Base-by-base conservation (phyloP, 2,113 vertebrate species). In the Cavia aperea region DNA sequence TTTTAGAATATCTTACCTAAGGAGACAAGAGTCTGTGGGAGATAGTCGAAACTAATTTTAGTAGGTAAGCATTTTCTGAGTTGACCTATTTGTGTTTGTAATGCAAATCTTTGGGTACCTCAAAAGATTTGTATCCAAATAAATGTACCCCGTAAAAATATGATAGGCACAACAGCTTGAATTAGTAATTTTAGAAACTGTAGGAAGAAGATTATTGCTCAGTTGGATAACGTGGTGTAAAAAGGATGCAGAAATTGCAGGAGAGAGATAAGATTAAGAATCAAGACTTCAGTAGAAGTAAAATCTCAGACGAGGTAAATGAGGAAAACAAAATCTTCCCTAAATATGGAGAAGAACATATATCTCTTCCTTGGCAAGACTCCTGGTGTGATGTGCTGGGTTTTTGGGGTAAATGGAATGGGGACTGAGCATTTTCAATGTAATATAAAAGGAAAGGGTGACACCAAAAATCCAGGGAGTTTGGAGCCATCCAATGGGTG, bases 1-100 rank as follows among this genome's bases (percentile, higher is more conserved):
- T 51, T 96, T 93, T 77, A 87, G 39, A 93, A 62, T 94, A 72
- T 66, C 46, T 90, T 85, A 13, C 78, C 62, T 93, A 81, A 43
- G n/a, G 60, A 92, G 33, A 86, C 8, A 82, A 86, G 43, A 16
- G 26, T 91, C 36, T 39, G 13, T 83, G 79, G 26, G 63, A 92
- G n/a, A 13, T 14, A 70, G 7, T 29, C 33, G 77, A 85, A 92
- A 84, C 16, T 72, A 72, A 94, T 60, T 89, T 87, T 70, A 54
- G 81, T 39, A 54, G 51, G 66, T 23, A 66, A 81, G 23, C 8
- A 23, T 85, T 89, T 86, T 68, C 51, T 92, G 75, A n/a, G 54
- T n/a, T 86, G 83, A 60, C 56, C 49, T 88, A 58, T 56, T 75
- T 81, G 24, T 62, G 24, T 84, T 88, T 88, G 39, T 16, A 29